Conservation (phyloP, 2,797 vertebrate genomes). For the Sphenodon punctatus region DNA sequence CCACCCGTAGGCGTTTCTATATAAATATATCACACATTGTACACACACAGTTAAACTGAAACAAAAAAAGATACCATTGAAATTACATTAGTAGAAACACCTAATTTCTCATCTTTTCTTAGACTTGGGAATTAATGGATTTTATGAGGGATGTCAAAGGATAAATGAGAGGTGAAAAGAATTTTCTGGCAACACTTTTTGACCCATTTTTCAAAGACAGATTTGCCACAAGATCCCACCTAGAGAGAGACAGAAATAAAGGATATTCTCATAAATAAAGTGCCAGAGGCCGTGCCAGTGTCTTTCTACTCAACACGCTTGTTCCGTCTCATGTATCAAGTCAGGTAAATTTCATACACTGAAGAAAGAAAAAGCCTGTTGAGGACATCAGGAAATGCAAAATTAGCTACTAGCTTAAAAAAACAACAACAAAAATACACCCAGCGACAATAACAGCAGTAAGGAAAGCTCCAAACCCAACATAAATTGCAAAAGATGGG, state of each 20-base stretch:
- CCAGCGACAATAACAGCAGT: no score
- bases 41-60: conserved; percentile 1
- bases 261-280: conserved; percentile 27
- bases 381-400: neutral
- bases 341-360: conserved; percentile 9
- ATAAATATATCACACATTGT: neutral
- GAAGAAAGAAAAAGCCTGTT: neutral
- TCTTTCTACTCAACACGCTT: conserved; percentile 37
- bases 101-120: conserved; percentile 25
- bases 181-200: neutral
- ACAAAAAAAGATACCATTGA: conserved; percentile 1
- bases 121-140: conserved; percentile 1
- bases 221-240: neutral
- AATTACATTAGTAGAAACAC: conserved; percentile 28
- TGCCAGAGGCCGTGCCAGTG: conserved; percentile 14
- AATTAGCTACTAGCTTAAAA: neutral
- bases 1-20: no score
- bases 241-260: conserved; percentile 16
- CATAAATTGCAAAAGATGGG: neutral
- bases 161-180: conserved; percentile 33
- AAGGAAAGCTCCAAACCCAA: conserved; percentile 9
- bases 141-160: neutral
- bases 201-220: conserved; percentile 15
- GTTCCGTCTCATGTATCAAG: conserved; percentile 27
- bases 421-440: no score